These are phyloP conservation scores for Tenebrio molitor DNA, from an alignment of 1,140 invertebrate species.

Conservation along the genomic window DNA sequence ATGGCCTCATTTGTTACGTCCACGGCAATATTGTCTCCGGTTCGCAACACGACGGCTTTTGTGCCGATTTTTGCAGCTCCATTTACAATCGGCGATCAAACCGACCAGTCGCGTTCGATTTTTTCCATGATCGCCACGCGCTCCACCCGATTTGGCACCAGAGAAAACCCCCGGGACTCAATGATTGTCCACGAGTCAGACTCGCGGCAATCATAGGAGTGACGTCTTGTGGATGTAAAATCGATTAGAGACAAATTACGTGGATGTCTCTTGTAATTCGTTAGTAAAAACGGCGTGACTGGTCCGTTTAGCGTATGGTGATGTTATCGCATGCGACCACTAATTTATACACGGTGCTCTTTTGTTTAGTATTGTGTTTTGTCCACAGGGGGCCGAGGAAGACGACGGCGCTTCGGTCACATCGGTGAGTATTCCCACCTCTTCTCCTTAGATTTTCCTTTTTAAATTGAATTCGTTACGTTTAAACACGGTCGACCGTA, in stretches of 20 bases:
- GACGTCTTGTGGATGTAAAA: constrained; percentile 32
- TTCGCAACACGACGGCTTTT: too few relatives aligned
- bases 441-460: constrained; percentile 17
- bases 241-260: constrained; percentile 63
- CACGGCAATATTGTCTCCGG: too few relatives aligned
- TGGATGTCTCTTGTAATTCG: constrained; percentile 63
- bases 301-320: constrained; percentile 57
- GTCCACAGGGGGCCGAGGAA: constrained; percentile 76
- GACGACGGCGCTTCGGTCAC: constrained; percentile 80
- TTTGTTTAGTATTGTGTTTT: constrained; percentile 68
- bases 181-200: too few relatives aligned
- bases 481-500: constrained; percentile 31
- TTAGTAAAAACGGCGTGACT: constrained; percentile 64
- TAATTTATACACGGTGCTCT: constrained; percentile 64
- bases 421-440: constrained; percentile 70
- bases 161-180: too few relatives aligned
- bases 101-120: too few relatives aligned
- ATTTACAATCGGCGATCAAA: too few relatives aligned
- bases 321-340: constrained; percentile 61
- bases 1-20: constrained; percentile 14
- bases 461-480: constrained; percentile 52
- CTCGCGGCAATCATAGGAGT: too few relatives aligned
- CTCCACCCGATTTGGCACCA: too few relatives aligned
- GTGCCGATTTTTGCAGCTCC: too few relatives aligned
- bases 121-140: too few relatives aligned